Evolutionary conservation across 2,888 invertebrate species (phyloP).

Genomic region (Malthinus flaveolus): DNA sequence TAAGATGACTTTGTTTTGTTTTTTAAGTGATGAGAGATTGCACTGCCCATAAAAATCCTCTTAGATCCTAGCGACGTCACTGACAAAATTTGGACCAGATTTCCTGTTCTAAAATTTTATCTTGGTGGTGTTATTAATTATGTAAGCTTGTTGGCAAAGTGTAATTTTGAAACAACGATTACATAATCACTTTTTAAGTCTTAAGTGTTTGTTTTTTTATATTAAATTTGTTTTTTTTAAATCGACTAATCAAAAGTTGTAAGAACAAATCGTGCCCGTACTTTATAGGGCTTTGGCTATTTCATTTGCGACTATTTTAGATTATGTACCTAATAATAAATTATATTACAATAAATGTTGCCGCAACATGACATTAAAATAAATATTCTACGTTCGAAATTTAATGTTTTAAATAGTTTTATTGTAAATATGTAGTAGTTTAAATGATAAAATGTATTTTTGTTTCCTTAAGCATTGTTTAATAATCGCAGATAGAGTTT

Average conservation of each 20-base stretch:
- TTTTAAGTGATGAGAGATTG: background rate
- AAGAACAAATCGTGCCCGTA: slow-evolving; percentile 10
- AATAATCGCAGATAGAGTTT: slow-evolving; percentile 39
- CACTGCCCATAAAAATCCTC: slow-evolving; percentile 1
- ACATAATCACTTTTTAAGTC: slow-evolving; percentile 11
- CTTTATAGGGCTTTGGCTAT: slow-evolving; percentile 9
- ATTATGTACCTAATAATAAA: slow-evolving; percentile 29
- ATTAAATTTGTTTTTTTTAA: slow-evolving; percentile 3
- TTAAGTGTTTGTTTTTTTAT: slow-evolving; percentile 7
- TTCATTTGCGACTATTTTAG: slow-evolving; percentile 23
- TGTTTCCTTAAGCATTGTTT: slow-evolving; percentile 42
- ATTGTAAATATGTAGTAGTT: slow-evolving; percentile 47
- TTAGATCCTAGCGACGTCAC: slow-evolving; percentile 10
- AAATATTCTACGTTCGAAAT: slow-evolving; percentile 42
- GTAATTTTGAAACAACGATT: slow-evolving; percentile 30
- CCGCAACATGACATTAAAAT: slow-evolving; percentile 40
- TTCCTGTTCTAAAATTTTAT: slow-evolving; percentile 16
- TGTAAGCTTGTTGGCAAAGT: slow-evolving; percentile 28
- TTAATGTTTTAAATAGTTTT: slow-evolving; percentile 45
- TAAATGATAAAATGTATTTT: slow-evolving; percentile 45
- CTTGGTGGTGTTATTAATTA: slow-evolving; percentile 25
- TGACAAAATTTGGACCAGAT: slow-evolving; percentile 26
- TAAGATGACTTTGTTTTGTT: too few species aligned
- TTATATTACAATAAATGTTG: slow-evolving; percentile 35
- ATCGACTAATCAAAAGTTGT: background rate